Percentiles rank a stretch among this genome's conserved stretches.
Conservation (phyloP, 2,888 invertebrate genomes). For the Eristalis tenax region DNA sequence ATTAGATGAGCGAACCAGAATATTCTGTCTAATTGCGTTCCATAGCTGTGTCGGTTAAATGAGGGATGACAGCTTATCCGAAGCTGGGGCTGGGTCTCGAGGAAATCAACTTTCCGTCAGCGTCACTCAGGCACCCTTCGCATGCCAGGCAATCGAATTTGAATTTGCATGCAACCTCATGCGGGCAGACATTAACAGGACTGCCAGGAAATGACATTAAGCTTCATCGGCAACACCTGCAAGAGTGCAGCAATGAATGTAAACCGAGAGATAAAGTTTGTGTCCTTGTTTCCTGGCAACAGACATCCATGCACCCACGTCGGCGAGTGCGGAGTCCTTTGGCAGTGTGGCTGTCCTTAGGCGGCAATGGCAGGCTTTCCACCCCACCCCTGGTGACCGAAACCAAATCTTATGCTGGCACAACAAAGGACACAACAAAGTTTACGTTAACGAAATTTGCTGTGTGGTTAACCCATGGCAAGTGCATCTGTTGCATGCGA, state of each 20-base stretch:
- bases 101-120: slow-evolving; percentile 59
- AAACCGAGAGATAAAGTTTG: slow-evolving; percentile 67
- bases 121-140: slow-evolving; percentile 46
- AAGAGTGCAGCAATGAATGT: slow-evolving; percentile 68
- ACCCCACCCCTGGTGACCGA: slow-evolving; percentile 9
- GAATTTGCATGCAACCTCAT: slow-evolving; percentile 50
- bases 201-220: slow-evolving; percentile 47
- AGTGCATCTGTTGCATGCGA: slow-evolving; percentile 72
- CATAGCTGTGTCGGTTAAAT: slow-evolving; percentile 54
- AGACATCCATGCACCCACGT: slow-evolving; percentile 1
- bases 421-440: slow-evolving; percentile 67
- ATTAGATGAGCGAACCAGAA: slow-evolving; percentile 32
- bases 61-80: slow-evolving; percentile 53
- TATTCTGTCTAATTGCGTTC: slow-evolving; percentile 58
- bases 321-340: slow-evolving; percentile 42
- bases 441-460: slow-evolving; percentile 72
- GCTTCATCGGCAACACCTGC: slow-evolving; percentile 71
- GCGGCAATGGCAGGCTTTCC: slow-evolving; percentile 37
- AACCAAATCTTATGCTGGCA: slow-evolving; percentile 60
- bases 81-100: not conserved
- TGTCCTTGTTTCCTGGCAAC: slow-evolving; percentile 43
- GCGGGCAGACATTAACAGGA: slow-evolving; percentile 11
- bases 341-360: slow-evolving; percentile 39
- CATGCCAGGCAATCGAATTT: slow-evolving; percentile 50
- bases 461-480: slow-evolving; percentile 71